Evolutionary conservation across 1,140 invertebrate genomes (phyloP).

Genomic region (Drosophila ananassae): DNA sequence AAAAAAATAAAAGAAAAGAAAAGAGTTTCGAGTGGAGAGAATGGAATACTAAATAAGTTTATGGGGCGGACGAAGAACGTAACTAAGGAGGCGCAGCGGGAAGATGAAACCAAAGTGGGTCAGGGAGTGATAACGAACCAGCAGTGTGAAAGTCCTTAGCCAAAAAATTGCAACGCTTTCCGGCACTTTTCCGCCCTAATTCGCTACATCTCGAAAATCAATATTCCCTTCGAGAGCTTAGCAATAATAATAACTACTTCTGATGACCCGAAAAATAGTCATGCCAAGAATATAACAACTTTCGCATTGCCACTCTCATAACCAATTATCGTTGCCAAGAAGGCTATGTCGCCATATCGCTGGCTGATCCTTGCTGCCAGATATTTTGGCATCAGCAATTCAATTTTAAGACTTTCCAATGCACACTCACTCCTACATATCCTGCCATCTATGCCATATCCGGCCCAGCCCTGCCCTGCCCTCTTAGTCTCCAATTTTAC

Average conservation of each 20-base stretch:
- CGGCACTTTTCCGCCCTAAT: conserved; percentile 23
- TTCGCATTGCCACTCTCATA: conserved; percentile 46
- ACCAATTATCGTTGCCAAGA: conserved; percentile 53
- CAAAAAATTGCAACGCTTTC: not conserved
- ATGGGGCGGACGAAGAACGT: conserved; percentile 5
- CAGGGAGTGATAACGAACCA: conserved; percentile 10
- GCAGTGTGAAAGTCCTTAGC: not conserved
- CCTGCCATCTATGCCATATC: not conserved
- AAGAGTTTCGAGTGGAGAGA: conserved; percentile 29
- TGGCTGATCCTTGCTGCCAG: conserved; percentile 38
- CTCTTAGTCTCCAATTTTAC: conserved; percentile 70
- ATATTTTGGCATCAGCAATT: conserved; percentile 31
- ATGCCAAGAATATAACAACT: conserved; percentile 39
- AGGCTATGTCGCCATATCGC: conserved; percentile 10
- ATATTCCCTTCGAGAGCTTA: conserved; percentile 9
- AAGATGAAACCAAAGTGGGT: conserved; percentile 38
- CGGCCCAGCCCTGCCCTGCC: not conserved
- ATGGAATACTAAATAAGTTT: conserved; percentile 54
- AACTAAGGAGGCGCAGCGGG: conserved; percentile 1
- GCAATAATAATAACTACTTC: conserved; percentile 33
- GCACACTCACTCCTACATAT: conserved; percentile 12
- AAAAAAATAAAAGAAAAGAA: conserved; percentile 36
- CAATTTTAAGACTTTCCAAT: conserved; percentile 57
- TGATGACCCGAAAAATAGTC: conserved; percentile 38
- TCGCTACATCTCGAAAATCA: conserved; percentile 18